Conservation (phyloP, 2,888 invertebrate genomes). For the Limnephilus rhombicus region DNA sequence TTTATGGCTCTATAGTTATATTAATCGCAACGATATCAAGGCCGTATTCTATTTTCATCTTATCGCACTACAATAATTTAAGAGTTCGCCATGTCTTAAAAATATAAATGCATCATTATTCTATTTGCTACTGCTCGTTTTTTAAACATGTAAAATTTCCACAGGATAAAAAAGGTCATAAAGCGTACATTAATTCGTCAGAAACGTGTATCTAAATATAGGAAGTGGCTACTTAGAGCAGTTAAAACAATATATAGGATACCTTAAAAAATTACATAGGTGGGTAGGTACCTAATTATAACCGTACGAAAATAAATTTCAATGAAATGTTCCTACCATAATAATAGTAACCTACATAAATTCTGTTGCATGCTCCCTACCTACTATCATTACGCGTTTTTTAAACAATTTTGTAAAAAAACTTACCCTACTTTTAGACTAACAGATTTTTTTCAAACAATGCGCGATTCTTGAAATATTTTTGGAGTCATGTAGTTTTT, state of each 20-base stretch:
- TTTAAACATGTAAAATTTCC: not conserved
- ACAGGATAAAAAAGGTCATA: not conserved
- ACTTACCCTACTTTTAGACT: not conserved
- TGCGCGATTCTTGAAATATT: not conserved
- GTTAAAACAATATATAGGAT: not conserved
- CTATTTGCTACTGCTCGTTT: not conserved
- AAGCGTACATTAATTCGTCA: not conserved
- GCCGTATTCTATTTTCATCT: not conserved
- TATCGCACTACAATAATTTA: not conserved
- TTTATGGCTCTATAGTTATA: not conserved
- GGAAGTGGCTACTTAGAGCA: not conserved
- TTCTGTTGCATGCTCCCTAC: not conserved
- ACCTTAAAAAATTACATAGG: not conserved
- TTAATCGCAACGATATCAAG: not conserved
- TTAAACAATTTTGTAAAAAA: not conserved
- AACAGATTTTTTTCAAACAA: not conserved
- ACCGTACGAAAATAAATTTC: not conserved
- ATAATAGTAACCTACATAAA: not conserved
- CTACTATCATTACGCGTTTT: not conserved
- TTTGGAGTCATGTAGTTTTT: not conserved
- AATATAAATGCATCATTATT: slow-evolving; percentile 1
- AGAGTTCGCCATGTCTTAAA: not conserved
- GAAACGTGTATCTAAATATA: not conserved
- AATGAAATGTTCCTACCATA: not conserved
- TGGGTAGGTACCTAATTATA: not conserved